Evolutionary conservation across 2,113 vertebrate genomes (phyloP), one percentile per base, ranked within the genome.

Genomic region (Pica pica): DNA sequence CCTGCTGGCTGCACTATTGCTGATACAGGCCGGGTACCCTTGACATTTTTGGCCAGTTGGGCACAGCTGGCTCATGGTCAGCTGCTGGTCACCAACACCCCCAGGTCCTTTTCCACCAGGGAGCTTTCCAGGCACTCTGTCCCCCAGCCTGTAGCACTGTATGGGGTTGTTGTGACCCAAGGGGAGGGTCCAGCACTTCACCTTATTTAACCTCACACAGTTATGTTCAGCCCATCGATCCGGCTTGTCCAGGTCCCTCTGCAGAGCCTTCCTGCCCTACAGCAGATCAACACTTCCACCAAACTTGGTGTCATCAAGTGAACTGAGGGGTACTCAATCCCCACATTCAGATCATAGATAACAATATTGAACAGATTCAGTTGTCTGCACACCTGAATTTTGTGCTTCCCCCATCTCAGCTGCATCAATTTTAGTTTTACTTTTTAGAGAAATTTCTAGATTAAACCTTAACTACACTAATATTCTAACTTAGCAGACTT

Each of bases 81-180:
- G 30, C 14, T 11, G 23, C 5, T 67, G 20, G 4, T 28, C 8
- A 14, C 8, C 7, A 3, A 10, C 33, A 74, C 1, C 0, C 4
- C 16, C 6, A 26, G 24, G 46, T n/a, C 16, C 20, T 53, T 75
- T 82, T 47, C 69, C 6, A 7, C 4, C 3, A 14, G 12, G 9
- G 4, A 74, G 8, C 28, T 37, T 22, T 37, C 13, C 3, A 57
- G 20, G 0, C 39, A 14, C 53, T 50, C 6, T 26, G 19, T 42
- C 7, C 2, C 8, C 9, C n/a, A 41, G 39, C 13, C 28, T 39
- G 11, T 12, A 31, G 47, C 5, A 6, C 21, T 23, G 14, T 3
- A 31, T 6, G 17, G 10, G 21, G 11, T 15, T 52, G 11, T 5
- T 55, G 17, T 41, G 30, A 13, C 26, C 9, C 41, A 41, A 13